Conservation (phyloP, 2,113 vertebrate genomes). For the Dasyurus viverrinus region DNA sequence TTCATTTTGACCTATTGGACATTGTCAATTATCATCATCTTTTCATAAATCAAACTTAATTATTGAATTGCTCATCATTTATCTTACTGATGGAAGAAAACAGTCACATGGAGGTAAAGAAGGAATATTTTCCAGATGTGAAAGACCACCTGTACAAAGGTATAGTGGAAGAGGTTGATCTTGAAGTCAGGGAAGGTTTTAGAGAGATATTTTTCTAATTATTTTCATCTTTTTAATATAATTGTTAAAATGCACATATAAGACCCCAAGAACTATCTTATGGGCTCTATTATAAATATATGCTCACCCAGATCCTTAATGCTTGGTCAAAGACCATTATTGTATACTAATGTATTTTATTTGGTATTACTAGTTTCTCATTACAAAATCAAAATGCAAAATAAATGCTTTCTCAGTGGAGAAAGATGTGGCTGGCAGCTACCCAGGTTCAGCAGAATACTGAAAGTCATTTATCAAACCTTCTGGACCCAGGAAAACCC, state of each 20-base stretch:
- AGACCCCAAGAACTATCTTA: not conserved
- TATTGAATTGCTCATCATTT: not conserved
- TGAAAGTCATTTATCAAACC: not conserved
- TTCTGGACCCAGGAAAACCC: not conserved
- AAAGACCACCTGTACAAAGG: not conserved
- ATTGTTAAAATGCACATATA: not conserved
- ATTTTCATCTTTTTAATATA: not conserved
- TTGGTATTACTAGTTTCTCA: not conserved
- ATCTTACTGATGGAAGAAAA: not conserved
- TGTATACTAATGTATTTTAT: accelerated
- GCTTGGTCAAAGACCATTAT: not conserved
- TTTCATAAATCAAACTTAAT: not conserved
- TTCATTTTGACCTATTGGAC: not conserved
- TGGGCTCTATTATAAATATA: not conserved
- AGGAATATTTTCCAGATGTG: not conserved
- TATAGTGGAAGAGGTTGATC: not conserved
- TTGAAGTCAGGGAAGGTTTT: not conserved
- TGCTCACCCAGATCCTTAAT: not conserved
- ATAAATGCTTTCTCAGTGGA: accelerated
- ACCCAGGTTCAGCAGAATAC: not conserved
- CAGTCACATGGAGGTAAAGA: not conserved
- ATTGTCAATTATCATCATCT: not conserved
- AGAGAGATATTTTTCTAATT: not conserved
- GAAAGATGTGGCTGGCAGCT: not conserved
- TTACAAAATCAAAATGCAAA: not conserved